A percentile compares a stretch with the other conserved stretches of the same genome.
These are phyloP conservation scores for Anabacerthia variegaticeps DNA, from an alignment of 2,797 vertebrate species.

Conservation along the genomic window DNA sequence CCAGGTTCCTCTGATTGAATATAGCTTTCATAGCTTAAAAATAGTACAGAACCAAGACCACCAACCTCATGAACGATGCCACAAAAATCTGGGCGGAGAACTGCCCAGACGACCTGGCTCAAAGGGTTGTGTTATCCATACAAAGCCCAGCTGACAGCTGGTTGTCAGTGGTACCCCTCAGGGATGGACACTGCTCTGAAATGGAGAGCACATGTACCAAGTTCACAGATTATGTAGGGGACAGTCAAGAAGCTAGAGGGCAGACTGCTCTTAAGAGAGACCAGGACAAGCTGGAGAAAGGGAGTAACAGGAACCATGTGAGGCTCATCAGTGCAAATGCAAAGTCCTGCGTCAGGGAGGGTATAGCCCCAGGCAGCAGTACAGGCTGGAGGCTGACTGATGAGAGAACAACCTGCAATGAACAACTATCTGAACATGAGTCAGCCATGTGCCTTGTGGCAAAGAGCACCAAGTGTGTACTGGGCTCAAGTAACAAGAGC, in stretches of 20 bases:
- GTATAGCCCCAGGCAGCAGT: not conserved
- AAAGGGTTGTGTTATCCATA: not conserved
- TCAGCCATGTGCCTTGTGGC: not conserved
- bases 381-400: not conserved
- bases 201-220: not conserved
- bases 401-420: not conserved
- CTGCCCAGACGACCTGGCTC: not conserved
- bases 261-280: not conserved
- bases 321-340: not conserved
- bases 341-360: not conserved
- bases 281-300: not conserved
- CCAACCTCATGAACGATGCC: not conserved
- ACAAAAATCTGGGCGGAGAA: not conserved
- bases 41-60: not conserved
- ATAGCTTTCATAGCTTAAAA: not conserved
- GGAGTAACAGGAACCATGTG: not conserved
- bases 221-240: accelerated
- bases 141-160: not conserved
- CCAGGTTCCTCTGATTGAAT: not conserved
- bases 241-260: not conserved
- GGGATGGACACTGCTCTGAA: not conserved
- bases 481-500: not conserved
- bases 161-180: not conserved
- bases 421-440: not conserved
- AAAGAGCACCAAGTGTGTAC: not conserved